phyloP scores from a whole-genome alignment of 2,888 invertebrate genomes.

The Macrosoma leucophasiata region DNA sequence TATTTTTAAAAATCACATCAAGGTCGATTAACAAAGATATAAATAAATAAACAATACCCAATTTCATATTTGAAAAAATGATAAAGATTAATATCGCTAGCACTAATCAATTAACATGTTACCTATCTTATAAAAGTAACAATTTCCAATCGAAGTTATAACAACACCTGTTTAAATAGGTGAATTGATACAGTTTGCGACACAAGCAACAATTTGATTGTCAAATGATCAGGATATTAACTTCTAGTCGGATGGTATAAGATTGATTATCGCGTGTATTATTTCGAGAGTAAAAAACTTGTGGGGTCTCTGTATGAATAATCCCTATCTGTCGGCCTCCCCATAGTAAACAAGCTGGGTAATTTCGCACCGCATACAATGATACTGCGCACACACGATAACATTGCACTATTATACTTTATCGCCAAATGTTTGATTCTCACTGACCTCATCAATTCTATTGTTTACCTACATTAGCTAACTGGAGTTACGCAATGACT shows the following conservation, averaged over 20 bases:
- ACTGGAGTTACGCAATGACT: too few relatives aligned
- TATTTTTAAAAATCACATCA: too few relatives aligned
- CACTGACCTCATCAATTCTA: slow-evolving; percentile 30
- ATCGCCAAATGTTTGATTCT: slow-evolving; percentile 39
- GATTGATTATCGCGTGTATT: background rate
- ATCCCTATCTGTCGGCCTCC: slow-evolving; percentile 30
- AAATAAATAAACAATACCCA: too few relatives aligned
- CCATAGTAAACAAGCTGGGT: slow-evolving; percentile 36
- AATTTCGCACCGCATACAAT: slow-evolving; percentile 35
- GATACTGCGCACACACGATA: slow-evolving; percentile 30
- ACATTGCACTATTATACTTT: slow-evolving; percentile 31
- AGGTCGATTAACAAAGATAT: too few relatives aligned
- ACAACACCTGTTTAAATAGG: slow-evolving; percentile 42
- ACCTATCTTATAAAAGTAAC: slow-evolving; percentile 7
- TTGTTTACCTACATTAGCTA: too few relatives aligned
- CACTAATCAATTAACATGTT: slow-evolving; percentile 8
- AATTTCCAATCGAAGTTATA: slow-evolving; percentile 27
- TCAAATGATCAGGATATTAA: too few relatives aligned
- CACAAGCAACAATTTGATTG: too few relatives aligned
- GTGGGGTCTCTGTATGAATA: slow-evolving; percentile 2
- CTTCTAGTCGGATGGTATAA: too few relatives aligned
- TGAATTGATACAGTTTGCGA: slow-evolving; percentile 18
- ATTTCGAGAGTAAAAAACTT: background rate
- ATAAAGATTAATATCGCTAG: too few relatives aligned
- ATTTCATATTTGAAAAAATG: too few relatives aligned